A percentile compares a stretch with the other conserved stretches of the same genome.
Conservation (phyloP, 2,797 vertebrate genomes). For the Heteromormyrus szaboi region DNA sequence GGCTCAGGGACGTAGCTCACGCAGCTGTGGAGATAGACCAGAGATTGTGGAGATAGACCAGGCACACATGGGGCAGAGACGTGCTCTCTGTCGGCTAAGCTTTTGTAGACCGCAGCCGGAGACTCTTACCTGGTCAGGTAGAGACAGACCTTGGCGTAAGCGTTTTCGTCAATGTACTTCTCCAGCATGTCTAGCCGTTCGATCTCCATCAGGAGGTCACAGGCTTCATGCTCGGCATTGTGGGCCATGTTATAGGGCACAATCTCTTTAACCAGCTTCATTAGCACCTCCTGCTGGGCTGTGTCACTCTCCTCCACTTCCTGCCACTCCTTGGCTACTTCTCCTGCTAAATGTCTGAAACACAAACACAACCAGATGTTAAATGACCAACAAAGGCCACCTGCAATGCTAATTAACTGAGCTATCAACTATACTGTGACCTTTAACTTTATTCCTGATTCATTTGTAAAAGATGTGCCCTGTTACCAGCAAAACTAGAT, state of each 20-base stretch:
- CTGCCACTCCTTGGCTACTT: conserved; percentile 98
- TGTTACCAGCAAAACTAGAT: not conserved
- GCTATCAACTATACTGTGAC: not conserved
- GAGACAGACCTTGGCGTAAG: conserved; percentile 95
- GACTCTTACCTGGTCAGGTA: conserved; percentile 86
- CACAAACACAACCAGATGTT: not conserved
- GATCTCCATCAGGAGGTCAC: conserved; percentile 96
- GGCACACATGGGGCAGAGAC: not conserved
- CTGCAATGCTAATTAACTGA: not conserved
- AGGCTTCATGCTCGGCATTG: conserved; percentile 95
- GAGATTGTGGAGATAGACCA: not conserved
- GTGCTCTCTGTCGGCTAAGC: not conserved
- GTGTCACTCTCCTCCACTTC: conserved; percentile 93
- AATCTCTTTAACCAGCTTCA: conserved; percentile 91
- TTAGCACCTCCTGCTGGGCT: conserved; percentile 80
- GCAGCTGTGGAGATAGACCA: conserved; percentile 63
- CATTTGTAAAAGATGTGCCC: not conserved
- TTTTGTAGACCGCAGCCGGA: not conserved
- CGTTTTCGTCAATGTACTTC: conserved; percentile 90
- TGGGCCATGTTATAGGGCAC: conserved; percentile 98
- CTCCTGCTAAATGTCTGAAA: conserved; percentile 83
- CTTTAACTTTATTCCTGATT: not conserved
- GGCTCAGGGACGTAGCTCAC: conserved; percentile 96
- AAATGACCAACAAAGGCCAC: not conserved
- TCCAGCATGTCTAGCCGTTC: conserved; percentile 95